Base-by-base conservation (phyloP, 2,113 vertebrate species). In the Crypturellus undulatus region DNA sequence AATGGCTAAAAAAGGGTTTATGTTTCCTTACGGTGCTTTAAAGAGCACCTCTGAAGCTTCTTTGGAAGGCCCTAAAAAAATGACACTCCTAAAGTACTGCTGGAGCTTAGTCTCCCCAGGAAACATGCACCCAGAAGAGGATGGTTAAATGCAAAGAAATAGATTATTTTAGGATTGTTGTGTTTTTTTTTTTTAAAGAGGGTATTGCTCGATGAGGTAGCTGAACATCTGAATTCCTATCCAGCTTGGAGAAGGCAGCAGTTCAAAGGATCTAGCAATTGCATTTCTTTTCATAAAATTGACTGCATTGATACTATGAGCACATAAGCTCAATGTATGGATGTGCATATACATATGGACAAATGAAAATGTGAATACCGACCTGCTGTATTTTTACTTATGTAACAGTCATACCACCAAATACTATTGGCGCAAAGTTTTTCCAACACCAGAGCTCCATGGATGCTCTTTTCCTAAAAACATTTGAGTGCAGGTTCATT, bases 401-500 rank as follows among this genome's bases (percentile, higher is more conserved):
- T 13, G 12, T 38, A 77, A n/a, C 22, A 78, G 42, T 60, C 47
- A 25, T 88, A 91, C 16, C 49, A 79, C 16, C 76, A 68, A 58
- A 76, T 65, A 13, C 21, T 81, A 6, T 67, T 78, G 89, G 51
- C 67, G 67, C 19, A 4, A 80, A 84, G 21, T 80, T 92, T 96
- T 90, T 49, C 49, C 56, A 82, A 2, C 32, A 58, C n/a, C 83
- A 64, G 94, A 81, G 79, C 91, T 92, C 59, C 63, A 18, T 49
- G 71, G 91, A 89, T 93, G 12, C 38, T 40, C 28, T 7, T 94
- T 97, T 96, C 78, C 59, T 89, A 73, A 89, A 93, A 34, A 62
- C 87, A 92, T 88, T 77, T 91, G 81, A 90, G 86, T 89, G 38
- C 67, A 89, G 75, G 73, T 71, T 24, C 89, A 92, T 97, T 89